phyloP scores from a whole-genome alignment of 2,888 invertebrate genomes.

The Mongoloraphidia duomilia region DNA sequence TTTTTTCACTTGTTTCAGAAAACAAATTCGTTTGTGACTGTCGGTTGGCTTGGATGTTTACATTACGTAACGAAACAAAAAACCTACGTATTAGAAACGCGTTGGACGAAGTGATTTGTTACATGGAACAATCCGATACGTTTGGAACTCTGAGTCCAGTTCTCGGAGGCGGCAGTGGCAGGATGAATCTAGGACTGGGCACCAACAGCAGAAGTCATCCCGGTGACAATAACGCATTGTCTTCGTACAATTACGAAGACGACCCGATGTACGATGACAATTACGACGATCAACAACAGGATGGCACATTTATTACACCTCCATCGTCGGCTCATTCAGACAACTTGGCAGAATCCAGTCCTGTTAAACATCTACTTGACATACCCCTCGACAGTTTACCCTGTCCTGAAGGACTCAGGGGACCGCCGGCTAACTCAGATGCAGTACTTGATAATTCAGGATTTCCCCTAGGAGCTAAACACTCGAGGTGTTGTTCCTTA shows the following conservation, averaged over 20 bases:
- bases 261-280: slow-evolving; percentile 14
- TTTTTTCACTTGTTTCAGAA: slow-evolving; percentile 42
- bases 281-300: slow-evolving; percentile 19
- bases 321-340: slow-evolving; percentile 7
- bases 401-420: slow-evolving; percentile 26
- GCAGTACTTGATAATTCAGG: slow-evolving; percentile 21
- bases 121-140: slow-evolving; percentile 33
- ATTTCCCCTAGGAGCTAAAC: neutral
- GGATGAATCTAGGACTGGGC: neutral
- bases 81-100: slow-evolving; percentile 52
- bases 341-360: neutral
- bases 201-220: slow-evolving; percentile 6
- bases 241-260: slow-evolving; percentile 13
- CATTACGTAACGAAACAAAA: slow-evolving; percentile 57
- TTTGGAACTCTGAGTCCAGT: neutral
- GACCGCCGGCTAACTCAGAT: slow-evolving; percentile 22
- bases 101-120: slow-evolving; percentile 57
- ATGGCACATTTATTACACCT: slow-evolving; percentile 15
- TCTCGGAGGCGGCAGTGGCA: neutral
- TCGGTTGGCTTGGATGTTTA: slow-evolving; percentile 66
- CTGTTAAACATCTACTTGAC: slow-evolving; percentile 2
- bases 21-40: slow-evolving; percentile 76
- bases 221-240: slow-evolving; percentile 12
- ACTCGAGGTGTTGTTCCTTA: too few relatives aligned
- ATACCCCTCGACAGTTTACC: slow-evolving; percentile 23